Evolutionary conservation across 53 echinoderm and acorn worm species (phyloP).

Genomic region (Henricia sp.): DNA sequence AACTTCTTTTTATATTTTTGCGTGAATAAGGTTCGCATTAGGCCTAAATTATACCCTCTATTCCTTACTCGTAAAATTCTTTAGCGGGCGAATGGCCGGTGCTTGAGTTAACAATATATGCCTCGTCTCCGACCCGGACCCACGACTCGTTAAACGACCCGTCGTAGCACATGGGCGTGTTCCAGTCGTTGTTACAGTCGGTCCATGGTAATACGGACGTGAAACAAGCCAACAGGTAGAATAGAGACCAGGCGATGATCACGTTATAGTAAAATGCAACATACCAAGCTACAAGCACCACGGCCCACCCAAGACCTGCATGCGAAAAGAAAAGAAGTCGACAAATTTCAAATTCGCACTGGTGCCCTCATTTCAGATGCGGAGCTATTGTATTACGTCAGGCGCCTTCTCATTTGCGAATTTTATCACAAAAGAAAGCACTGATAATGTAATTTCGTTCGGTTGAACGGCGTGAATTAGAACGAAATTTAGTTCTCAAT

Average conservation of each 20-base stretch:
- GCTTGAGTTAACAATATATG: slow-evolving; percentile 35
- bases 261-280: slow-evolving; percentile 72
- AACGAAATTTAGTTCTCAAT: too few species aligned
- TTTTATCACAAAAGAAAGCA: too few species aligned
- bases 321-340: too few species aligned
- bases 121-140: slow-evolving; percentile 58
- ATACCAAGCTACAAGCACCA: slow-evolving; percentile 77
- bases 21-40: too few species aligned
- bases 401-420: too few species aligned
- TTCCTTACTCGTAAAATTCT: slow-evolving; percentile 67
- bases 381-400: too few species aligned
- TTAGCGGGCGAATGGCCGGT: slow-evolving; percentile 61
- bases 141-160: slow-evolving; percentile 66
- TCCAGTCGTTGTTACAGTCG: slow-evolving; percentile 60
- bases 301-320: slow-evolving; percentile 83
- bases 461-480: too few species aligned
- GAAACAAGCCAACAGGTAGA: slow-evolving; percentile 68
- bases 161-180: slow-evolving; percentile 64
- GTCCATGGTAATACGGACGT: slow-evolving; percentile 63
- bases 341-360: too few species aligned
- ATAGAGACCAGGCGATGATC: slow-evolving; percentile 75
- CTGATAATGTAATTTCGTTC: too few species aligned
- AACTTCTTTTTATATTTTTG: too few species aligned
- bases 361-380: background rate
- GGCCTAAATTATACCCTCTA: too few species aligned